Base-by-base conservation (phyloP, 2,113 vertebrate species). In the Conger conger region DNA sequence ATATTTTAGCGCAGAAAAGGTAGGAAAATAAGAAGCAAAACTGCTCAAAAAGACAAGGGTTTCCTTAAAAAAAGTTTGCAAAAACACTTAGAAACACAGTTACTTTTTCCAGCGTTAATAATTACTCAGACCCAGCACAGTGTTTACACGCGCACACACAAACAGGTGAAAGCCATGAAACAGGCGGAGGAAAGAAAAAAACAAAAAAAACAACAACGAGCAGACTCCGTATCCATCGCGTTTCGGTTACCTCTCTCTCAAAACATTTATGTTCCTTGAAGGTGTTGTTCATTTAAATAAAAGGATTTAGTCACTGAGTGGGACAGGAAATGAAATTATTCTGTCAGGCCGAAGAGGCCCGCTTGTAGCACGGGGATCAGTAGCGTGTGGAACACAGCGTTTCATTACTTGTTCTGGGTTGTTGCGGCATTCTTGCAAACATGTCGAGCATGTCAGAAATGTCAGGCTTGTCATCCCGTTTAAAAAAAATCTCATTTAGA, bases 251-350 rank as follows among this genome's bases (percentile, higher is more conserved):
- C 1, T 77, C 82, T 76, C 82, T 83, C 77, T 81, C 87, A 83
- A 85, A 88, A 76, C 84, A 77, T 87, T 77, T 37, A 81, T 80
- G 82, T 89, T 82, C 85, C 77, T 91, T 88, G 84, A 88, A 91
- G 85, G 86, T 83, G 68, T 85, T 84, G 88, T 89, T 90, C 86
- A 88, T 91, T 89, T 88, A 88, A 90, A 91, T 93, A 85, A 92
- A 89, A 92, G 88, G 85, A 89, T 91, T 85, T 87, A 88, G 88
- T 88, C 88, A 79, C 87, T 88, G 84, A 88, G 82, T 81, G 76
- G 73, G 80, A 84, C 36, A 60, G 77, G 8, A 27, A 20, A n/a
- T n/a, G 36, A 68, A 68, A 30, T n/a, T 60, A 33, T 57, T 20
- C 82, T 33, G 63, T 86, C 84, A 80, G 85, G 60, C 77, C 82